Evolutionary conservation across 30 jellyfish, hydroid and myxozoan genomes (phyloP).

Genomic region (Chironex yamaguchii): DNA sequence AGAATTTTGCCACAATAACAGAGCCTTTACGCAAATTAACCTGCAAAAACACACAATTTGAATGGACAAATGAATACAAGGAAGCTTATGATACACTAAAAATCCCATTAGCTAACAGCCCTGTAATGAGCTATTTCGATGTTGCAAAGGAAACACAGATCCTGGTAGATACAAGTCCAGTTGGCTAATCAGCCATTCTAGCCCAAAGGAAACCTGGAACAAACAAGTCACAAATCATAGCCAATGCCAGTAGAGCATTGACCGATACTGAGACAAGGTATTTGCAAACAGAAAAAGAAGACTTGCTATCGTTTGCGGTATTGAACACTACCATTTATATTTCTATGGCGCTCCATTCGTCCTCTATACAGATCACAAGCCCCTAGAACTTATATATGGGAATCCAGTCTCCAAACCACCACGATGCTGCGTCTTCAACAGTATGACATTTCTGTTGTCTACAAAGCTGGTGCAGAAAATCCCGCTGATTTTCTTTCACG

Average conservation of each 20-base stretch:
- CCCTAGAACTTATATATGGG: neutral
- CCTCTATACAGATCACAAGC: conserved; percentile 23
- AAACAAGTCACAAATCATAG: conserved; percentile 3
- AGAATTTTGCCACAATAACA: conserved; percentile 37
- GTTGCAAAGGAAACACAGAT: conserved; percentile 12
- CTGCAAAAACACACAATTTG: conserved; percentile 8
- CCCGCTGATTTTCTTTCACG: conserved; percentile 38
- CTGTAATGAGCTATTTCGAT: conserved; percentile 35
- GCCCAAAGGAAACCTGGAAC: neutral
- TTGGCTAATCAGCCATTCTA: conserved; percentile 33
- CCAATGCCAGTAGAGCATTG: neutral
- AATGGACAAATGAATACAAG: neutral
- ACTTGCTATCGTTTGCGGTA: too few species aligned
- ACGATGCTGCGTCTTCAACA: neutral
- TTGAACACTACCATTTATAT: too few species aligned
- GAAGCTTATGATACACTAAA: conserved; percentile 14
- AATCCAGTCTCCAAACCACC: conserved; percentile 4
- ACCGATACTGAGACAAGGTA: neutral
- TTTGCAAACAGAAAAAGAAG: neutral
- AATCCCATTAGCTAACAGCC: conserved; percentile 2
- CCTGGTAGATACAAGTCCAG: conserved; percentile 19
- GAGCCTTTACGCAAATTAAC: conserved; percentile 39
- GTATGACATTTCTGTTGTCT: conserved; percentile 3
- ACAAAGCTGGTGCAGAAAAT: conserved; percentile 24
- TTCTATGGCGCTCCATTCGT: too few species aligned